Percentiles rank a stretch among this genome's conserved stretches.
These are phyloP conservation scores for Camelus bactrianus DNA, from an alignment of 2,113 vertebrate species.

Conservation along the genomic window DNA sequence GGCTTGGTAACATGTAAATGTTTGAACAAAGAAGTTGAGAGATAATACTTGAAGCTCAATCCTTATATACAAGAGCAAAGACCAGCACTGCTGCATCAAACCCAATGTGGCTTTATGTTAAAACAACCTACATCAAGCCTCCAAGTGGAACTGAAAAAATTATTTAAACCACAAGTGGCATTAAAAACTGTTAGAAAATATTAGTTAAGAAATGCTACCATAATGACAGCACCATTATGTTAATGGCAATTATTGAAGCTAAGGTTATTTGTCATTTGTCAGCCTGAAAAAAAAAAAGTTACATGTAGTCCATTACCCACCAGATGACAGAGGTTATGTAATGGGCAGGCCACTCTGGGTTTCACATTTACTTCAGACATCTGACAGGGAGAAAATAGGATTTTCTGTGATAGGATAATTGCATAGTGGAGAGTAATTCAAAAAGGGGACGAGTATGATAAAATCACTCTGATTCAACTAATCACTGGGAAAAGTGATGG, in stretches of 20 bases:
- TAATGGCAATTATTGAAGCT: conserved; percentile 76
- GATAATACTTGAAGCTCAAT: neutral
- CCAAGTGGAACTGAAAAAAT: conserved; percentile 29
- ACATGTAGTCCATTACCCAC: conserved; percentile 81
- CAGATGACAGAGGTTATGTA: conserved; percentile 85
- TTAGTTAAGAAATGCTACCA: conserved; percentile 74
- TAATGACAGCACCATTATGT: conserved; percentile 60
- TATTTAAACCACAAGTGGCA: conserved; percentile 23
- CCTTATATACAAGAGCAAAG: neutral
- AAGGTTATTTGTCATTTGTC: conserved; percentile 81
- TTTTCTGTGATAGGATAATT: conserved; percentile 89
- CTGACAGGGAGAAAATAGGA: conserved; percentile 87
- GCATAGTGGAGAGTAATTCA: conserved; percentile 87
- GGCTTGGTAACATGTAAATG: neutral
- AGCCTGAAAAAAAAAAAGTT: conserved; percentile 47
- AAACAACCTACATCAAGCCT: conserved; percentile 32
- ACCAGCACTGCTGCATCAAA: fast-evolving
- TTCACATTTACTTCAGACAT: conserved; percentile 87
- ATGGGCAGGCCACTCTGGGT: conserved; percentile 84
- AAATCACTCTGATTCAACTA: conserved; percentile 87
- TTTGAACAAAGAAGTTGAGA: conserved; percentile 33
- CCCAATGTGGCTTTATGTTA: neutral
- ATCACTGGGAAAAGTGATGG: conserved; percentile 83
- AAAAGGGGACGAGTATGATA: conserved; percentile 84
- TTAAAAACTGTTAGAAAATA: conserved; percentile 67